These are phyloP conservation scores for Orcinus orca DNA, from an alignment of 2,113 vertebrate species.

Conservation along the genomic window DNA sequence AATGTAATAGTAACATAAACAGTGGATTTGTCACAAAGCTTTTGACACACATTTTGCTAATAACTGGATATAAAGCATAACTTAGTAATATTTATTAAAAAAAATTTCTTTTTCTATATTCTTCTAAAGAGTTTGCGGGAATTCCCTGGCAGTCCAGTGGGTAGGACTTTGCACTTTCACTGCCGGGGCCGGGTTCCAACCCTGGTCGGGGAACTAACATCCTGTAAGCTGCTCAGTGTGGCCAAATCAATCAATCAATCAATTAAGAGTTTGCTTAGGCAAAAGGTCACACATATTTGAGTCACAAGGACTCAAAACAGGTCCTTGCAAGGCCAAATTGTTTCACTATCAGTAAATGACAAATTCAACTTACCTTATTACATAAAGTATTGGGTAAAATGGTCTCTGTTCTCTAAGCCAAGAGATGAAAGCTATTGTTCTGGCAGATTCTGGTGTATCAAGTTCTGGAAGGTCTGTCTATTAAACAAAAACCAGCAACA, in stretches of 20 bases:
- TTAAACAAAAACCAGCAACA: conserved; percentile 59
- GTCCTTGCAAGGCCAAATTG: not conserved
- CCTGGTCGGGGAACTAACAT: too few species aligned
- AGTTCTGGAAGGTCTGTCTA: conserved; percentile 94
- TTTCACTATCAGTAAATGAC: conserved; percentile 40
- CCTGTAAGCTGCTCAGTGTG: too few species aligned
- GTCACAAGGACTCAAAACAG: conserved; percentile 2
- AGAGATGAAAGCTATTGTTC: conserved; percentile 89
- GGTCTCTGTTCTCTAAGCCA: conserved; percentile 96
- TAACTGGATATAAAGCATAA: conserved; percentile 12
- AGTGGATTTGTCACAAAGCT: not conserved
- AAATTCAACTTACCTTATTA: conserved; percentile 89
- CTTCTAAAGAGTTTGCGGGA: not conserved
- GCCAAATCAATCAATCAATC: too few species aligned
- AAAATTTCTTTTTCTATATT: not conserved
- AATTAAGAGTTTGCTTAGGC: not conserved
- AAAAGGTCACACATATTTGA: not conserved
- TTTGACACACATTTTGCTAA: not conserved
- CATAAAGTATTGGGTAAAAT: conserved; percentile 91
- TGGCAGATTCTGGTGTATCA: conserved; percentile 93
- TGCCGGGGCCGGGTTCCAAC: too few species aligned
- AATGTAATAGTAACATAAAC: conserved; percentile 41
- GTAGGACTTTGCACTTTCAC: too few species aligned
- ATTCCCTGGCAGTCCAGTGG: too few species aligned
- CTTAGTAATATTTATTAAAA: not conserved